phyloP scores from a whole-genome alignment of 2,888 invertebrate genomes.

The Heterodera filipjevi region DNA sequence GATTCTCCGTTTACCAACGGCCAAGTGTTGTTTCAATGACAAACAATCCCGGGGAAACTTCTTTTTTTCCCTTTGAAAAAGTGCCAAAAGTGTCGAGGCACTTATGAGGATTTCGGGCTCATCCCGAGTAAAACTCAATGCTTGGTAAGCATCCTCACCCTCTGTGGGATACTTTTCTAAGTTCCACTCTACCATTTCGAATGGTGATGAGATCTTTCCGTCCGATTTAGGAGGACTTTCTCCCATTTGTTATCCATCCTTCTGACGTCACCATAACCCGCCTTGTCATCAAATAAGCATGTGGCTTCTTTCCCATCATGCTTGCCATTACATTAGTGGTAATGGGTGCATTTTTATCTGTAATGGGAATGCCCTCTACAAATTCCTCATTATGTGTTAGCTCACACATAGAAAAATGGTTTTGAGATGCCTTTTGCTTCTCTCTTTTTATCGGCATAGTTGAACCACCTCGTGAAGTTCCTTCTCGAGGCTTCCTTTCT shows the following conservation, averaged over 20 bases:
- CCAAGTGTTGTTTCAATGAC: neutral
- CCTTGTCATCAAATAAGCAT: neutral
- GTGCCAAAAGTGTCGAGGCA: neutral
- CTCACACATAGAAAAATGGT: neutral
- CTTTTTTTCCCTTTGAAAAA: conserved; percentile 1
- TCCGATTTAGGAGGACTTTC: neutral
- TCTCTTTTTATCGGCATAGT: neutral
- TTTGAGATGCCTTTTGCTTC: neutral
- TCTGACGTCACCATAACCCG: neutral
- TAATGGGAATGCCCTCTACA: neutral
- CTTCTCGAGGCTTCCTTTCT: neutral
- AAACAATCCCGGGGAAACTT: neutral
- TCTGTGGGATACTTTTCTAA: neutral
- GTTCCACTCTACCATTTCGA: neutral
- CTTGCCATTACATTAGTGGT: neutral
- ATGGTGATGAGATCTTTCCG: neutral
- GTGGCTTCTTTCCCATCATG: neutral
- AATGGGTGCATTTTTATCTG: neutral
- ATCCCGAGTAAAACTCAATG: neutral
- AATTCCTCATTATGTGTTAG: too few relatives aligned
- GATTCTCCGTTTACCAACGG: neutral
- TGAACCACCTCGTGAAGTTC: neutral
- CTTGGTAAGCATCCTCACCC: neutral
- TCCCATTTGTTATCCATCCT: conserved; percentile 11
- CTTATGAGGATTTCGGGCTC: neutral